Evolutionary conservation across 2,113 vertebrate species (phyloP).

Genomic region (Egretta garzetta): DNA sequence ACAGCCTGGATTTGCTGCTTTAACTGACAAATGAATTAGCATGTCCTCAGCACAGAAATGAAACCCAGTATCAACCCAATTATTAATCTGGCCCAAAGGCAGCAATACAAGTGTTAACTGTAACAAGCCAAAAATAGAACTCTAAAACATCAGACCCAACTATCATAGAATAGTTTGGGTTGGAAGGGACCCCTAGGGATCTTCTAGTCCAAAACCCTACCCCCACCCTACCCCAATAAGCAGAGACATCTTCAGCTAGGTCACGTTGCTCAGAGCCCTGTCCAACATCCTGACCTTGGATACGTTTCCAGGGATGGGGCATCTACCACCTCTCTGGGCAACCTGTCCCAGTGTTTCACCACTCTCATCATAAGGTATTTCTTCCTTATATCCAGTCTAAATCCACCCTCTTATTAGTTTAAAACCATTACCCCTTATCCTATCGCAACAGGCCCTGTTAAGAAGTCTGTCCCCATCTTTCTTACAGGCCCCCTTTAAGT

Average conservation of each 20-base stretch:
- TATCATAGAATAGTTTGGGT: background rate
- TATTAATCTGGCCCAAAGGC: background rate
- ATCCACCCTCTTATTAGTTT: background rate
- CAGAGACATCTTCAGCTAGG: background rate
- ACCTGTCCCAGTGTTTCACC: background rate
- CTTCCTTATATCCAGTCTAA: background rate
- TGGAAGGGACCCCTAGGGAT: background rate
- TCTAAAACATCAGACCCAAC: background rate
- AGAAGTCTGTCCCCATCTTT: background rate
- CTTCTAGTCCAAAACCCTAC: background rate
- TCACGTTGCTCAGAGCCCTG: fast-evolving
- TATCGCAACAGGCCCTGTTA: background rate
- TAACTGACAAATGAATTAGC: conserved; percentile 10
- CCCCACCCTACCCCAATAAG: no score
- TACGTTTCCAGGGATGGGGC: background rate
- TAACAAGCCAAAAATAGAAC: background rate
- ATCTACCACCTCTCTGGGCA: background rate
- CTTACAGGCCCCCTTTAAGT: fast-evolving
- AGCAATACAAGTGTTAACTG: background rate
- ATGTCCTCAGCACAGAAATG: background rate
- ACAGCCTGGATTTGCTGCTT: background rate
- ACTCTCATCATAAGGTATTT: background rate
- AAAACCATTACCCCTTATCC: background rate
- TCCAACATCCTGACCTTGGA: background rate
- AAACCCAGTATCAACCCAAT: background rate